Evolutionary conservation across 2,797 vertebrate genomes (phyloP).

Genomic region (Crocidura indochinensis): DNA sequence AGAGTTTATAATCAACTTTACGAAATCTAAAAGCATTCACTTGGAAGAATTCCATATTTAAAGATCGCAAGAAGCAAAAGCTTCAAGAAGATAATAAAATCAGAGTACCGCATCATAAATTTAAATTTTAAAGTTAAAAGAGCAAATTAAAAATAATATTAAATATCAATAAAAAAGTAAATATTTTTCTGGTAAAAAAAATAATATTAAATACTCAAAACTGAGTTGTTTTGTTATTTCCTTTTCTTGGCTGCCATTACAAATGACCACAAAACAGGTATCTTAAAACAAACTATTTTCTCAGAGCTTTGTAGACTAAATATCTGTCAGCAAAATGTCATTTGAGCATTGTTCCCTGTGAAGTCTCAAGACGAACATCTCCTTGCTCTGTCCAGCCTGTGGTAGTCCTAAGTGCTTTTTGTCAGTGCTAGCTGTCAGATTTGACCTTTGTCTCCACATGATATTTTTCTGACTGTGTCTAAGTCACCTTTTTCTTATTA

Average conservation of each 20-base stretch:
- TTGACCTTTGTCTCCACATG: neutral
- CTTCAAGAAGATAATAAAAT: neutral
- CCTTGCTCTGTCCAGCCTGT: neutral
- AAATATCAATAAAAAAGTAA: too few species aligned
- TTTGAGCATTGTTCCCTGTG: neutral
- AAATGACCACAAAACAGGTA: neutral
- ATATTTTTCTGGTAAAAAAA: too few species aligned
- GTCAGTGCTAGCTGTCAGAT: neutral
- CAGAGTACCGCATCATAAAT: neutral
- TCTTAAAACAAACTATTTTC: neutral
- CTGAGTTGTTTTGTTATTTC: neutral
- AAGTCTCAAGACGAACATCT: neutral
- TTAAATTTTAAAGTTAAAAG: conserved; percentile 38
- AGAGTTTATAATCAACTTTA: neutral
- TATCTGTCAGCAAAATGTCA: neutral
- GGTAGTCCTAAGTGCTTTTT: neutral
- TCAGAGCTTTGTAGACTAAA: neutral
- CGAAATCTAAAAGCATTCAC: neutral
- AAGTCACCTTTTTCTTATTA: neutral
- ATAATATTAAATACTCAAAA: neutral
- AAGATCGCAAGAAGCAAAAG: neutral
- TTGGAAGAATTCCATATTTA: neutral
- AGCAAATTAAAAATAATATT: neutral
- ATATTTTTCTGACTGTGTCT: neutral
- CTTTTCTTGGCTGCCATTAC: neutral